Conservation (phyloP, 2,888 invertebrate species). For the Brachyptera risi region DNA sequence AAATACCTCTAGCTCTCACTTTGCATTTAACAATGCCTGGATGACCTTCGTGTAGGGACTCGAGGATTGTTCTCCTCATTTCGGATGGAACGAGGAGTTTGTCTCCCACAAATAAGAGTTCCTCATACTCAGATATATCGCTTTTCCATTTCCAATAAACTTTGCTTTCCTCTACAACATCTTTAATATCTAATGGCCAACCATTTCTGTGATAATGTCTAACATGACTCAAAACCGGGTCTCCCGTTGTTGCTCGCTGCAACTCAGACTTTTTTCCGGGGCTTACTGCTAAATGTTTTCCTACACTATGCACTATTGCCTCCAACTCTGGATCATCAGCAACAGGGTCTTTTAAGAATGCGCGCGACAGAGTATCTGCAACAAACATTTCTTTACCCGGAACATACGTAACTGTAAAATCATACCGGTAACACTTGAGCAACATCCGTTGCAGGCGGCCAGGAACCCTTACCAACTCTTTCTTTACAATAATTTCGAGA, state of each 20-base stretch:
- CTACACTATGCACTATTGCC: conserved; percentile 10
- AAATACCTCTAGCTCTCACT: neutral
- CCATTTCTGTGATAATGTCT: neutral
- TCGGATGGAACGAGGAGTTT: neutral
- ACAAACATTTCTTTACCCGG: conserved; percentile 16
- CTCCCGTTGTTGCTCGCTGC: neutral
- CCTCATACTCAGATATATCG: neutral
- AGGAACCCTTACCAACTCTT: conserved; percentile 1
- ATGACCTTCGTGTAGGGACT: conserved; percentile 17
- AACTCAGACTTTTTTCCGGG: conserved; percentile 1
- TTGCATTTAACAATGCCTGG: conserved; percentile 17
- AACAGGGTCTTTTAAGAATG: neutral
- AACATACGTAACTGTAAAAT: conserved; percentile 9
- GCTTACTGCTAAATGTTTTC: conserved; percentile 8
- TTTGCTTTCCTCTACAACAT: neutral
- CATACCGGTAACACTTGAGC: neutral
- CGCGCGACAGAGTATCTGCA: conserved; percentile 18
- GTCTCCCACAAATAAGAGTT: conserved; percentile 8
- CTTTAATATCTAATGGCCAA: conserved; percentile 4
- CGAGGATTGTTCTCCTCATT: neutral
- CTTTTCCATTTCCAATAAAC: neutral
- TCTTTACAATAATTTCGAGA: conserved; percentile 3
- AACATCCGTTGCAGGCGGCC: conserved; percentile 10
- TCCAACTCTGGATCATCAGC: conserved; percentile 16
- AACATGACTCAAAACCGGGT: neutral